phyloP scores from a whole-genome alignment of 2,888 invertebrate genomes.

The Vanessa cardui region DNA sequence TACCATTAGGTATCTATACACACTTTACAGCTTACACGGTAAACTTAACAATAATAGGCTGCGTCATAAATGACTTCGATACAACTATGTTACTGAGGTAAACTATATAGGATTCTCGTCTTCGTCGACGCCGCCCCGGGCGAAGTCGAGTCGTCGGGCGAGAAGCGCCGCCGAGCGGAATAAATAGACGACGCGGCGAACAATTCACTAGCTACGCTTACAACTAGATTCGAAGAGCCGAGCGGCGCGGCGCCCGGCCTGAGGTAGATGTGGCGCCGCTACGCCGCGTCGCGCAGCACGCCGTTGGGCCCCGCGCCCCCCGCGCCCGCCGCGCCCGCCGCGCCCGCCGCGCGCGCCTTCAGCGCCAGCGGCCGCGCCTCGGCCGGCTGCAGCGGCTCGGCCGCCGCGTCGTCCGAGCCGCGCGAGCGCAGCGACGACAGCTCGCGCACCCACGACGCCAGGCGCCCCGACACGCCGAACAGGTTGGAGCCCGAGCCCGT shows the following conservation, averaged over 20 bases:
- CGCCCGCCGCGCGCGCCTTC: conserved; percentile 33
- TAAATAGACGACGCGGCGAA: conserved; percentile 60
- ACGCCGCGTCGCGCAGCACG: conserved; percentile 49
- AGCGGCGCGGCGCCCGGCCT: conserved; percentile 47
- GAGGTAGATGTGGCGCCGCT: conserved; percentile 72
- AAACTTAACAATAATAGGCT: conserved; percentile 81
- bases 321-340: conserved; percentile 29
- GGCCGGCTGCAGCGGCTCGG: conserved; percentile 57
- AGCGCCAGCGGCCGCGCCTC: conserved; percentile 38
- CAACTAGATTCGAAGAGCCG: conserved; percentile 75
- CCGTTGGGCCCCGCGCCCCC: conserved; percentile 59
- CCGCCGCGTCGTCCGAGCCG: conserved; percentile 68
- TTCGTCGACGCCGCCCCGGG: conserved; percentile 19
- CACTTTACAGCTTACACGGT: conserved; percentile 73
- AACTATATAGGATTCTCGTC: conserved; percentile 72
- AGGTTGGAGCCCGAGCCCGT: conserved; percentile 76
- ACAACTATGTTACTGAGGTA: conserved; percentile 79
- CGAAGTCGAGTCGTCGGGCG: conserved; percentile 16
- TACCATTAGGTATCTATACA: conserved; percentile 63
- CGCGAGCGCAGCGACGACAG: conserved; percentile 74
- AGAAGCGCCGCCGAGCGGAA: conserved; percentile 44
- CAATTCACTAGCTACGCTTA: conserved; percentile 73
- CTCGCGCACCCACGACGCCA: conserved; percentile 79
- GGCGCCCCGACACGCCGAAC: conserved; percentile 78
- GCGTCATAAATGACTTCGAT: conserved; percentile 78